phyloP scores from a whole-genome alignment of 2,797 vertebrate species.

The Arvicola amphibius region DNA sequence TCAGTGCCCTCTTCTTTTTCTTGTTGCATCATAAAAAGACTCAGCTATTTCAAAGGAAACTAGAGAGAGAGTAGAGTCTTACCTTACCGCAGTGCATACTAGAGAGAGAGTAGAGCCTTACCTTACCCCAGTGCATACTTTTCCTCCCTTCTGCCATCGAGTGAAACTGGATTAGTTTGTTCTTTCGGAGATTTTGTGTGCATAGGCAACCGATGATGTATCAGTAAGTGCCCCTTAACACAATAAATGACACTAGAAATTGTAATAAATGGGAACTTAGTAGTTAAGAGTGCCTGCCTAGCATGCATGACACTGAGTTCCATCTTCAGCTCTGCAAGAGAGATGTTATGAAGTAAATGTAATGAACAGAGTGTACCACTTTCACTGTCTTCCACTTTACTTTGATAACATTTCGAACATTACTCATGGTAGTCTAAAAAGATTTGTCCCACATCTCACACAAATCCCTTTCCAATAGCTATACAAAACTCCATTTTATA shows the following conservation, averaged over 20 bases:
- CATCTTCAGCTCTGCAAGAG: not conserved
- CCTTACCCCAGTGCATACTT: not conserved
- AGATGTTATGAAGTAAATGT: slow-evolving; percentile 6
- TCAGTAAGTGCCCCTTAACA: not conserved
- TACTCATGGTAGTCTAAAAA: slow-evolving; percentile 50
- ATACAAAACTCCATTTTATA: not conserved
- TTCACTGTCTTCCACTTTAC: not conserved
- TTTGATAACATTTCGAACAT: not conserved
- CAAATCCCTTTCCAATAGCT: not conserved
- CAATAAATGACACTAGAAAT: slow-evolving; percentile 36
- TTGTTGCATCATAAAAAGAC: not conserved
- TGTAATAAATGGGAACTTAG: not conserved
- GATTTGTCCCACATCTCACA: not conserved
- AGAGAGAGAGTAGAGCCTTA: not conserved
- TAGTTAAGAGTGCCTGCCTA: not conserved
- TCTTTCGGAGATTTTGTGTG: not conserved
- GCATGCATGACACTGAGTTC: not conserved
- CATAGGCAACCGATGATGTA: not conserved
- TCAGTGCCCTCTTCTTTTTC: not conserved
- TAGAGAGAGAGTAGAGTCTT: not conserved
- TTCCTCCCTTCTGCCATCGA: not conserved
- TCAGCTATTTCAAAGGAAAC: slow-evolving; percentile 23
- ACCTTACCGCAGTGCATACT: not conserved
- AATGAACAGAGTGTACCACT: not conserved
- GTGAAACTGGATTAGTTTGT: slow-evolving; percentile 14